These are phyloP conservation scores for Taenioides sp. DNA, from an alignment of 2,797 vertebrate species.

Conservation along the genomic window DNA sequence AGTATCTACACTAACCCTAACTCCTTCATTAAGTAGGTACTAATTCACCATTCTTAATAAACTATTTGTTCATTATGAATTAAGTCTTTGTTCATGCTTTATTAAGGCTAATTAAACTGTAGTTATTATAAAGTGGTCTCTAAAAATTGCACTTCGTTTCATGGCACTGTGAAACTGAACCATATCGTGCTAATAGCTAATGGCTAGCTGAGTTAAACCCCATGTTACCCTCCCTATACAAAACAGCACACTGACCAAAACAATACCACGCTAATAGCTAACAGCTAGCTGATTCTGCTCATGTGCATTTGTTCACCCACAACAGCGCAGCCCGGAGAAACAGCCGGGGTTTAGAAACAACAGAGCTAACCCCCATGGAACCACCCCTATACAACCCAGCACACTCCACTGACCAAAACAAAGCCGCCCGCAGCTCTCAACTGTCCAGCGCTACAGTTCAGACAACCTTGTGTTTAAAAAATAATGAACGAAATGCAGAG, in stretches of 20 bases:
- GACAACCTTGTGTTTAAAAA: conserved; percentile 38
- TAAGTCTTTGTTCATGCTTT: too few relatives aligned
- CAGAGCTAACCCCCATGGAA: not conserved
- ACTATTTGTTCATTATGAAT: too few relatives aligned
- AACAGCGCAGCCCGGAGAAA: not conserved
- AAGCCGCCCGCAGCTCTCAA: conserved; percentile 17
- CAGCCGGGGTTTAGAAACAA: not conserved
- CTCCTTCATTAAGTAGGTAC: too few relatives aligned
- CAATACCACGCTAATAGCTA: not conserved
- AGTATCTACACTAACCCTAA: too few relatives aligned
- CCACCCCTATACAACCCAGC: conserved; percentile 19
- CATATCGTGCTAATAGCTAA: too few relatives aligned
- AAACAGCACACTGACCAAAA: conserved; percentile 23
- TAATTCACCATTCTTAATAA: too few relatives aligned
- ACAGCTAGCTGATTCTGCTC: too few relatives aligned
- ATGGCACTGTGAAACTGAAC: too few relatives aligned
- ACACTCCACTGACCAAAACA: conserved; percentile 28
- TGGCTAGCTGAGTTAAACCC: not conserved
- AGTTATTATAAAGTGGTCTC: too few relatives aligned
- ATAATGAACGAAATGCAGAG: conserved; percentile 45
- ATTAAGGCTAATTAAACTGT: too few relatives aligned
- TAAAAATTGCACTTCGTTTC: too few relatives aligned
- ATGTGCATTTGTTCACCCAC: too few relatives aligned
- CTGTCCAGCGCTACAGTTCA: conserved; percentile 25
- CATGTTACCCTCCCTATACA: conserved; percentile 6